Evolutionary conservation across 2,113 vertebrate genomes (phyloP), one percentile per base, ranked within the genome.

Genomic region (Romanogobio albipinnatus): DNA sequence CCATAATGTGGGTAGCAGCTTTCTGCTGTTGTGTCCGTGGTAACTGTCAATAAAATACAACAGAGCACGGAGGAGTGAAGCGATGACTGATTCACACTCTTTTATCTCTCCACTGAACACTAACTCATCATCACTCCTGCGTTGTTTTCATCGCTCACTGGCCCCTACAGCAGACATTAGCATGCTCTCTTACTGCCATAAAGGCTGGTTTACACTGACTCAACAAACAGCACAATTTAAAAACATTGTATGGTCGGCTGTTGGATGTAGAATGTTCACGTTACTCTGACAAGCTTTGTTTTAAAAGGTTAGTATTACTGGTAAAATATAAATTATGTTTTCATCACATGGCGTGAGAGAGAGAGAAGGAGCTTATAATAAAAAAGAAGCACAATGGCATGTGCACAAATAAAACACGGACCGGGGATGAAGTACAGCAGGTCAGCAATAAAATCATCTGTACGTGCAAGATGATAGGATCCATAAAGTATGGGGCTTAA

Each of bases 21-120:
- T 82, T 73, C 51, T 24, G 29, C 29, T 43, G 66, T 56, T 71
- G 66, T 82, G 81, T 58, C 64, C 29, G 22, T 71, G 66, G 62
- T 71, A 71, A 82, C 66, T 68, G 79, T 81, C 62, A 68, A 68
- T 71, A 82, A 82, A 82, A 82, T 43, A 49, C 29, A 82, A 10
- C 79, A 66, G 79, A 51, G 79, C 61, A 81, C 64, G 33, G 81
- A 70, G 79, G 64, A 71, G 81, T 71, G 81, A 71, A 56, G 66
- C 8, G 45, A 82, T 58, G 49, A 36, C 76, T 84, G 74, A 78
- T 70, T 85, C 83, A 78, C 49, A 45, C 83, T 85, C 51, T 45
- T 76, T 36, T 85, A 77, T 85, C 62, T 70, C 81, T 75, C 68
- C 51, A 39, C 14, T 10, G 14, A 56, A 74, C 53, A 59, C 70